These are phyloP conservation scores for Geococcyx californianus DNA, from an alignment of 2,113 vertebrate genomes.

Conservation along the genomic window DNA sequence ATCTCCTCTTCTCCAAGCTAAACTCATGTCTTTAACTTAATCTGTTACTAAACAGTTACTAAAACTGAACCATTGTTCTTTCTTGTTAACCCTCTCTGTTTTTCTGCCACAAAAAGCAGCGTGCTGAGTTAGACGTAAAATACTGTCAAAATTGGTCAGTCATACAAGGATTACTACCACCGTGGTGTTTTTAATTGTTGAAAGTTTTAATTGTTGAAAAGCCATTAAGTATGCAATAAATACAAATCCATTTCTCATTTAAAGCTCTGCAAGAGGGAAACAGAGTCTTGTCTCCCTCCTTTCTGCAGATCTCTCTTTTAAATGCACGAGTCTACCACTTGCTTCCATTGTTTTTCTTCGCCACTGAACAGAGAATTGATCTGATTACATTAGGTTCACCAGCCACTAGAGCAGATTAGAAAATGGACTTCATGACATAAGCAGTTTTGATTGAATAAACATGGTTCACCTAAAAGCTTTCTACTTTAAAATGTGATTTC, in stretches of 20 bases:
- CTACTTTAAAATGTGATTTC: not conserved
- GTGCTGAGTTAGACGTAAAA: not conserved
- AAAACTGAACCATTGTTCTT: not conserved
- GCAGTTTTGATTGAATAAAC: not conserved
- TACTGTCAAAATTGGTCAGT: not conserved
- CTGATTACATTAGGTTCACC: not conserved
- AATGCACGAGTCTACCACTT: not conserved
- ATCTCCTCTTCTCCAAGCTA: too few species aligned
- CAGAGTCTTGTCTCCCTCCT: not conserved
- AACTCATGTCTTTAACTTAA: too few species aligned
- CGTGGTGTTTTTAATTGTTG: not conserved
- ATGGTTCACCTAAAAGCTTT: not conserved
- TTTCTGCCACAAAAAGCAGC: not conserved
- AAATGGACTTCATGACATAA: not conserved
- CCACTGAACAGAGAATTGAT: not conserved
- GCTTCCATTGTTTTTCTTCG: not conserved
- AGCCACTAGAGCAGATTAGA: not conserved
- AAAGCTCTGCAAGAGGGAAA: not conserved
- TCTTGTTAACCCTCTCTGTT: not conserved
- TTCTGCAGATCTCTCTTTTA: not conserved
- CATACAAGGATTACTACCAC: not conserved
- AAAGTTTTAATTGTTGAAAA: not conserved
- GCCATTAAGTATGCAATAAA: not conserved
- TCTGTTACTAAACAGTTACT: not conserved
- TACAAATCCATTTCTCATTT: not conserved